A percentile compares a stretch with the other conserved stretches of the same genome.
Conservation (phyloP, 2,888 invertebrate genomes). For the Drosophila affinis region DNA sequence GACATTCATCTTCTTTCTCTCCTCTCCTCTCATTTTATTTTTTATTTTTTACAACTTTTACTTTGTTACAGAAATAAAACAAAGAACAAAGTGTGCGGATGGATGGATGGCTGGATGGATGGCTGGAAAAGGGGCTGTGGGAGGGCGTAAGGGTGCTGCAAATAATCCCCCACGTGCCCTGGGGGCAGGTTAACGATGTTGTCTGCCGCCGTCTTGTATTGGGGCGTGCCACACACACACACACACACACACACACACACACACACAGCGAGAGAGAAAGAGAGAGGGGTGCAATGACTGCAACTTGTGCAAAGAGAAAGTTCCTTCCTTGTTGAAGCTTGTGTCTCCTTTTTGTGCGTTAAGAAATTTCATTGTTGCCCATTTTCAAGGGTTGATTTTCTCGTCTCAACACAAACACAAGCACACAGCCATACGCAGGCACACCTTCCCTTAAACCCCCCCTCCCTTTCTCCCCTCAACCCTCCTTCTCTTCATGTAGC, state of each 20-base stretch:
- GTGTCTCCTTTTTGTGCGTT: conserved; percentile 34
- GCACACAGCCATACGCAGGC: conserved; percentile 7
- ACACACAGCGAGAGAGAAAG: not conserved
- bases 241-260: not conserved
- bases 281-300: conserved; percentile 75
- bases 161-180: conserved; percentile 41
- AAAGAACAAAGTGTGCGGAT: conserved; percentile 46
- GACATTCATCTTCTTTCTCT: conserved; percentile 38
- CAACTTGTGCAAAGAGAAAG: conserved; percentile 56
- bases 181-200: conserved; percentile 69
- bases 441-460: conserved; percentile 9
- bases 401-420: conserved; percentile 4
- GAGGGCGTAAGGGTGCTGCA: conserved; percentile 24
- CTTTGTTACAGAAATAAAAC: conserved; percentile 75
- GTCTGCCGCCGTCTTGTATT: conserved; percentile 27
- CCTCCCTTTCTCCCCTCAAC: not conserved
- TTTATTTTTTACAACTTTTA: conserved; percentile 67
- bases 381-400: conserved; percentile 46
- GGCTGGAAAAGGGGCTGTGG: conserved; percentile 13
- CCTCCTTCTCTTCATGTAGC: not conserved
- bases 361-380: conserved; percentile 62
- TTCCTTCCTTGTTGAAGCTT: conserved; percentile 38
- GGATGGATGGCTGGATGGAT: not conserved
- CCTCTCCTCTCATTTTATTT: conserved; percentile 6
- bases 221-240: conserved; percentile 33